A percentile compares a stretch with the other conserved stretches of the same genome.
phyloP scores from a whole-genome alignment of 2,797 vertebrate genomes.

The Etheostoma nigrum region DNA sequence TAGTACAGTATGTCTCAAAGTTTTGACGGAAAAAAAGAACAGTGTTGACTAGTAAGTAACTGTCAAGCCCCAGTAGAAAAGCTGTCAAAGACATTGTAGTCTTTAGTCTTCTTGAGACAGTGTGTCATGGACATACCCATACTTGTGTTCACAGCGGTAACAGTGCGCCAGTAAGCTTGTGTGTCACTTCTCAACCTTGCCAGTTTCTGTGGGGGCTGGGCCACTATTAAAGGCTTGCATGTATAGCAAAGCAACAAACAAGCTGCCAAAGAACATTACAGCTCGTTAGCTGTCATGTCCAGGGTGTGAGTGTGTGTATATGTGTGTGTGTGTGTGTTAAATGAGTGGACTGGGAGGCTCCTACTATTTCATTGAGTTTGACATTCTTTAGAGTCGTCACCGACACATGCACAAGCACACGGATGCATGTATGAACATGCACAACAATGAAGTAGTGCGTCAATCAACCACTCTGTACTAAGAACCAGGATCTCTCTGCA shows the following conservation, averaged over 20 bases:
- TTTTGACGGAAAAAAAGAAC: conserved; percentile 46
- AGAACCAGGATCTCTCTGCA: conserved; percentile 36
- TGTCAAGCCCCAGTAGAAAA: conserved; percentile 44
- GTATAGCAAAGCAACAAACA: conserved; percentile 47
- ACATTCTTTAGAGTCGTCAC: conserved; percentile 34
- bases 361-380: neutral
- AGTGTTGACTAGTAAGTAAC: conserved; percentile 49
- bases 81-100: conserved; percentile 64
- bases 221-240: conserved; percentile 43
- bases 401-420: conserved; percentile 20
- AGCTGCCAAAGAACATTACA: conserved; percentile 62
- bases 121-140: conserved; percentile 54
- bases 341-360: conserved; percentile 18
- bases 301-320: neutral
- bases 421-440: conserved; percentile 17
- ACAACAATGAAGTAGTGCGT: conserved; percentile 26
- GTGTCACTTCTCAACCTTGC: conserved; percentile 53
- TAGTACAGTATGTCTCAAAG: conserved; percentile 40
- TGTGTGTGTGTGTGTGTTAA: conserved; percentile 22
- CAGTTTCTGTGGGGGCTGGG: conserved; percentile 41
- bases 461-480: neutral
- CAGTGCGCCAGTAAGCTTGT: conserved; percentile 47
- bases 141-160: conserved; percentile 56
- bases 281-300: conserved; percentile 12
- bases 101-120: conserved; percentile 55